Percentiles rank a stretch among this genome's conserved stretches.
These are phyloP conservation scores for Drosophila phalerata DNA, from an alignment of 2,888 invertebrate genomes.

Conservation along the genomic window DNA sequence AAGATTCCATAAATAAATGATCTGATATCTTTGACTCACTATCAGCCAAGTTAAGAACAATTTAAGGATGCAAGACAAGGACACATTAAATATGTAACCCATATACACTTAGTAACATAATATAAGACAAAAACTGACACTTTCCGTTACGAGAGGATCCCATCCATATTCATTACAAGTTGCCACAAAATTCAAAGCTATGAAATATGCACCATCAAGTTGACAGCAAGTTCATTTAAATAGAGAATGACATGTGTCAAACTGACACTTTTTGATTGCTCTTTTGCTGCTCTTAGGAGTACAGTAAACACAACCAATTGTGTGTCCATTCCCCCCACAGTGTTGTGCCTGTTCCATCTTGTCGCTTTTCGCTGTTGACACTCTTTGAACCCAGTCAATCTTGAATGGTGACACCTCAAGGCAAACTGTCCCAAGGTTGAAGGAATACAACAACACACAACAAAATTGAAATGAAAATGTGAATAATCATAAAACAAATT, in stretches of 20 bases:
- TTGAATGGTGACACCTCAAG: constrained; percentile 72
- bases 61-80: not conserved
- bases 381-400: constrained; percentile 50
- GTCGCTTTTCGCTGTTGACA: constrained; percentile 53
- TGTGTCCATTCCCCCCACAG: not conserved
- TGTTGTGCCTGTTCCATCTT: constrained; percentile 19
- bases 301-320: constrained; percentile 46
- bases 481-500: constrained; percentile 63
- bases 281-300: constrained; percentile 24
- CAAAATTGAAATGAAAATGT: constrained; percentile 15
- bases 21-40: not conserved
- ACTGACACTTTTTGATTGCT: constrained; percentile 75
- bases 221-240: constrained; percentile 77
- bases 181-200: constrained; percentile 37
- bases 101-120: not conserved
- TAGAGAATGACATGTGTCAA: constrained; percentile 77
- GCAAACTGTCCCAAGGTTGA: constrained; percentile 55
- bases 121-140: constrained; percentile 28
- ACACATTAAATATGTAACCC: not conserved
- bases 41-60: not conserved
- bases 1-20: no score
- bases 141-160: not conserved
- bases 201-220: constrained; percentile 60
- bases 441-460: constrained; percentile 36
- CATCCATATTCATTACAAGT: constrained; percentile 53